Evolutionary conservation across 2,797 vertebrate genomes (phyloP).

Genomic region (Yasuhikotakia modesta): DNA sequence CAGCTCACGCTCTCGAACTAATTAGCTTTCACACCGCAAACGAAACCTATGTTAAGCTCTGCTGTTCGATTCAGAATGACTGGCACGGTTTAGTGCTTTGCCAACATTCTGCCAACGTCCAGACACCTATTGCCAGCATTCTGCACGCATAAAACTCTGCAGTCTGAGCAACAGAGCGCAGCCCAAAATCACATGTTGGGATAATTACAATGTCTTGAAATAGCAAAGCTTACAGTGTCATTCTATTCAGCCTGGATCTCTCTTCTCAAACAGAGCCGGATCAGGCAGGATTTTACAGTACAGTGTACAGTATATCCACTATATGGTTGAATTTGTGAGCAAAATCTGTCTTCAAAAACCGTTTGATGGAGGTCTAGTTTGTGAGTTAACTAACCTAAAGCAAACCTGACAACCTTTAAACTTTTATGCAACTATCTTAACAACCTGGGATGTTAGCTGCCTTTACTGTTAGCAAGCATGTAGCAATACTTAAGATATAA

Average conservation of each 20-base stretch:
- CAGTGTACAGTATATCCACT: background rate
- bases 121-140: slow-evolving; percentile 12
- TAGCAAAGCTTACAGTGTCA: slow-evolving; percentile 31
- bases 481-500: background rate
- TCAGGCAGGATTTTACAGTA: background rate
- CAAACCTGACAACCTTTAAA: too few relatives aligned
- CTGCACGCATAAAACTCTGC: background rate
- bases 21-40: slow-evolving; percentile 66
- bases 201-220: slow-evolving; percentile 1
- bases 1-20: slow-evolving; percentile 72
- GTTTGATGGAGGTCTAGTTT: slow-evolving; percentile 38
- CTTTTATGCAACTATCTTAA: background rate
- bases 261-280: slow-evolving; percentile 1
- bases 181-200: slow-evolving; percentile 6
- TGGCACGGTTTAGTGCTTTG: slow-evolving; percentile 23
- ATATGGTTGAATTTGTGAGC: background rate
- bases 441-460: background rate
- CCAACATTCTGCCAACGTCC: slow-evolving; percentile 14
- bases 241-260: slow-evolving; percentile 14
- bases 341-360: background rate
- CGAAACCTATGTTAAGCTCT: slow-evolving; percentile 69
- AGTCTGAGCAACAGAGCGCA: background rate
- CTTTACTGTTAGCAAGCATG: background rate
- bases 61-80: slow-evolving; percentile 58
- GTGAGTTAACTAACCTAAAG: too few relatives aligned